Evolutionary conservation across 2,888 invertebrate genomes (phyloP), one percentile per base, ranked within the genome.

Genomic region (Rhagonycha fulva): DNA sequence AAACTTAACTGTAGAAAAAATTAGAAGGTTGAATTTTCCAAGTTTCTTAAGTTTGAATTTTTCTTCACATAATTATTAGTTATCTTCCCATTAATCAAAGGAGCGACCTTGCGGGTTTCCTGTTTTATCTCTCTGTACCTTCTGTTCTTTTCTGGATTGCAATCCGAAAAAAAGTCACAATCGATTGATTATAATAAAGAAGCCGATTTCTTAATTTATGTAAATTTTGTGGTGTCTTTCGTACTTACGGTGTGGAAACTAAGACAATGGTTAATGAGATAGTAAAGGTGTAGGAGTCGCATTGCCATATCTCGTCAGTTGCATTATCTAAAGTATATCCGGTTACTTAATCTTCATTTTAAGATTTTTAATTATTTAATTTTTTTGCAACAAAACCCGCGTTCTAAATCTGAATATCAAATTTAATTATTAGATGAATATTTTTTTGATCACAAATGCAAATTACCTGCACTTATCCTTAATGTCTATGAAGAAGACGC

Each of bases 231-330:
- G 63, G 63, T 63, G 63, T 63, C 63, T 63, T 63, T 63, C 63
- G 63, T 47, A 70, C 32, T 32, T 71, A 67, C 67, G 73, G 72
- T 73, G 70, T 23, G 63, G 76, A 68, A 73, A 73, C 72, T 66
- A 63, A 62, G 67, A 76, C 73, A 73, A 73, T 71, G 32, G 70
- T 23, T 67, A 73, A 68, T 30, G 68, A 61, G 62, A 71, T 75
- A 63, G 32, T 74, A 62, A 74, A 47, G 73, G 73, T 68, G 76
- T 76, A 71, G 76, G 70, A 71, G 76, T 71, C 28, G 76, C 70
- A 73, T 76, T 73, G 76, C 72, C 69, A 71, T 75, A 75, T 61
- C 71, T 32, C 69, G 60, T 23, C 62, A 60, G 70, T 74, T 71
- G 28, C 68, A 47, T 60, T 70, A 23, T 75, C 62, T 68, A 62